These are phyloP conservation scores for Bombycilla garrulus DNA, from an alignment of 2,113 vertebrate genomes.

Conservation along the genomic window DNA sequence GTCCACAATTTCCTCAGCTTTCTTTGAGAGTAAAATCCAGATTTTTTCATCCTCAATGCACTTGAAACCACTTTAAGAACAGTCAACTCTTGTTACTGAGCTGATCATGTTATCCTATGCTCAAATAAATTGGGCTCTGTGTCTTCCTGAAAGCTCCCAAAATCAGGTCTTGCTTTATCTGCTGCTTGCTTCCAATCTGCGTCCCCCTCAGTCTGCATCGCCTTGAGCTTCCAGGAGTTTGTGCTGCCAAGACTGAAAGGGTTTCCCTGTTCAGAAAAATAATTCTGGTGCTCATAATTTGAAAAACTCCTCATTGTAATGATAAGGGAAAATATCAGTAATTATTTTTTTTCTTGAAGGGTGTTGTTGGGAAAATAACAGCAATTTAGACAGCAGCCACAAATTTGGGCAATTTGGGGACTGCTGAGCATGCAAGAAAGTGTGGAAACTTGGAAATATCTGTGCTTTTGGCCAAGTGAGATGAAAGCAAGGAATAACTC, in stretches of 20 bases:
- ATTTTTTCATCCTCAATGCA: background rate
- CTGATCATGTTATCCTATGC: background rate
- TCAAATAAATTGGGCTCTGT: background rate
- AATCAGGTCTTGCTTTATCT: background rate
- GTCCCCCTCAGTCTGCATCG: background rate
- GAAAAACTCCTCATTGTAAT: background rate
- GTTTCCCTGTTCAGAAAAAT: background rate
- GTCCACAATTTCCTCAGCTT: background rate
- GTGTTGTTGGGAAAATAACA: background rate
- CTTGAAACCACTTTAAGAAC: background rate
- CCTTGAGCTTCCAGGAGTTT: background rate
- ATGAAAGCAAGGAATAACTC: background rate
- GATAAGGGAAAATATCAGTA: background rate
- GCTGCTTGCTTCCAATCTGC: background rate
- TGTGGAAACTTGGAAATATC: background rate
- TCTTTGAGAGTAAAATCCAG: background rate
- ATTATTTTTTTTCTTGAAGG: background rate
- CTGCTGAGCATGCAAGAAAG: background rate
- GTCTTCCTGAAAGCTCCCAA: background rate
- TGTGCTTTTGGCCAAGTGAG: background rate
- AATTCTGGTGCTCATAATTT: background rate
- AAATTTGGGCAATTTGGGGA: background rate
- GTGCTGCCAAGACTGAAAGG: background rate
- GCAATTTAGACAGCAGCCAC: background rate
- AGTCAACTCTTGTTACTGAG: background rate